Percentiles rank a stretch among this genome's conserved stretches.
Conservation (phyloP, 2,888 invertebrate species). For the Sepioteuthis lessoniana region DNA sequence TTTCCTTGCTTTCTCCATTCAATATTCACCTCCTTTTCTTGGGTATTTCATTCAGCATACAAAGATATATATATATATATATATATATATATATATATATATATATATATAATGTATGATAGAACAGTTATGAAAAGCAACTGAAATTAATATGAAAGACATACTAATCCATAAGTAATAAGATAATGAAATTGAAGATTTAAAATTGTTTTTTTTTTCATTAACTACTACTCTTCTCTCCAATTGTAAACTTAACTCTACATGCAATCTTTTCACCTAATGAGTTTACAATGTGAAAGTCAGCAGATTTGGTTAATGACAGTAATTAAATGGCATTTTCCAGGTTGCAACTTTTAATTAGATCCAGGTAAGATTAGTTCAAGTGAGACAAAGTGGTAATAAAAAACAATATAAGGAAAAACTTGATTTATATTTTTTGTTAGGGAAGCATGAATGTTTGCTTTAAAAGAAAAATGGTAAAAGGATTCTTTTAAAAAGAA, state of each 20-base stretch:
- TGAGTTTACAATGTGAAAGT: neutral
- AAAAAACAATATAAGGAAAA: neutral
- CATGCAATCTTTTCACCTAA: neutral
- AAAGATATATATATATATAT: too few species aligned
- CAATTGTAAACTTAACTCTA: neutral
- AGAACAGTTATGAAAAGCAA: too few species aligned
- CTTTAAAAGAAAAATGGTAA: neutral
- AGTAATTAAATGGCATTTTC: slow-evolving; percentile 16
- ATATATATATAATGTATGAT: too few species aligned
- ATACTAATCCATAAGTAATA: too few species aligned
- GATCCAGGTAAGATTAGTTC: neutral
- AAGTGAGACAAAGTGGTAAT: neutral
- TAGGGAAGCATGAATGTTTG: neutral
- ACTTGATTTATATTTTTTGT: neutral
- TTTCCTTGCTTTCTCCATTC: too few species aligned
- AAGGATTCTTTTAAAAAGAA: too few species aligned
- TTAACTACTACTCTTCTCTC: neutral
- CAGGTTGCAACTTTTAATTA: neutral
- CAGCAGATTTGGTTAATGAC: neutral
- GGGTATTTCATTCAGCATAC: too few species aligned
- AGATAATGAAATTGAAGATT: too few species aligned
- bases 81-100: too few species aligned
- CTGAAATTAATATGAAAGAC: too few species aligned
- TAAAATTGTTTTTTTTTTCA: too few species aligned
- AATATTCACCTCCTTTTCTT: too few species aligned